A percentile compares a stretch with the other conserved stretches of the same genome.
phyloP scores from a whole-genome alignment of 2,888 invertebrate genomes.

The Eilema griseolum region DNA sequence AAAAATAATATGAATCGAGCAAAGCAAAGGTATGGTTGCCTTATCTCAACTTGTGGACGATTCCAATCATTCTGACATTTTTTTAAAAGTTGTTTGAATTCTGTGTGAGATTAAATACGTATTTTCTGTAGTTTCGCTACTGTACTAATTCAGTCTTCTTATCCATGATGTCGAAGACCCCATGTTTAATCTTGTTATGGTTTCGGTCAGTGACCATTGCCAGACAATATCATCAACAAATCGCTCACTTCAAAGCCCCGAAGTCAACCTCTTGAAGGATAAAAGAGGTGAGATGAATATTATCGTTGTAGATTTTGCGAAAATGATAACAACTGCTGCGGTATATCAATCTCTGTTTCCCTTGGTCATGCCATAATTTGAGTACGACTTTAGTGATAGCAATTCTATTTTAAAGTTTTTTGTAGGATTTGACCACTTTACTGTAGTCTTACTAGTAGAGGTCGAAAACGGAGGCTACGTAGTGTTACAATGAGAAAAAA shows the following conservation, averaged over 20 bases:
- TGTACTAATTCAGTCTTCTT: too few relatives aligned
- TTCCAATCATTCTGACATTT: too few relatives aligned
- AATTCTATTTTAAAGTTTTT: too few relatives aligned
- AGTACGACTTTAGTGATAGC: neutral
- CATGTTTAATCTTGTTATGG: neutral
- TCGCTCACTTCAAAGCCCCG: neutral
- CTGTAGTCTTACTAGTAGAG: too few relatives aligned
- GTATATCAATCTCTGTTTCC: neutral
- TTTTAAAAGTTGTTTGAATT: too few relatives aligned
- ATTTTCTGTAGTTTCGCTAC: neutral
- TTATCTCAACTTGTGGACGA: too few relatives aligned
- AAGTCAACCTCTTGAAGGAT: neutral
- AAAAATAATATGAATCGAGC: too few relatives aligned
- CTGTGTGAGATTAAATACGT: neutral
- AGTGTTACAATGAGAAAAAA: too few relatives aligned
- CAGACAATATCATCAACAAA: neutral
- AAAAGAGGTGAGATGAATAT: neutral
- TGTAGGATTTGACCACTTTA: too few relatives aligned
- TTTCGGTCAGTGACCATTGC: neutral
- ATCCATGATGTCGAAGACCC: neutral
- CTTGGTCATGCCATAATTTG: neutral
- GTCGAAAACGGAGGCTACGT: too few relatives aligned
- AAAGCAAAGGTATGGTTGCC: too few relatives aligned
- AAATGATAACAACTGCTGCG: neutral
- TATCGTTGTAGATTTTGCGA: neutral